These are phyloP conservation scores for Eremophila alpestris DNA, from an alignment of 2,797 vertebrate species.

Conservation along the genomic window DNA sequence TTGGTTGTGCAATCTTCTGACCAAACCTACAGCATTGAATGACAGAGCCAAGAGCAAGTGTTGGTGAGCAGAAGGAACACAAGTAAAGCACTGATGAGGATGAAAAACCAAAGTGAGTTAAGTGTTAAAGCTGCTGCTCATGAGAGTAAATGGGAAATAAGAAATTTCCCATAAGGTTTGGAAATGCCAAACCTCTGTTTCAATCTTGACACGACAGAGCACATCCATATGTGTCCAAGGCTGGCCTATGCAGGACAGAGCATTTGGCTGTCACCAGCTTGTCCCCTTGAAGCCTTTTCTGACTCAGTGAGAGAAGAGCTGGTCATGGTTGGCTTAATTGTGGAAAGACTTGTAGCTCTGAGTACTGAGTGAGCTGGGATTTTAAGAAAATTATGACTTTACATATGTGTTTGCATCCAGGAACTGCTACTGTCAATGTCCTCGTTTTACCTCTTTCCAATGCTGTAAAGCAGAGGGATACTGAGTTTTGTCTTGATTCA, in stretches of 20 bases:
- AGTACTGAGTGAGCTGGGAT: neutral
- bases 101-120: neutral
- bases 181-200: neutral
- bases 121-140: neutral
- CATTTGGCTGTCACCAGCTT: neutral
- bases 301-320: neutral
- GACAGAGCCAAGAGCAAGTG: neutral
- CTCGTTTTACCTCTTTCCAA: neutral
- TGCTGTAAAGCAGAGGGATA: neutral
- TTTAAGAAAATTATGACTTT: neutral
- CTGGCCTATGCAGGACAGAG: neutral
- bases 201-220: neutral
- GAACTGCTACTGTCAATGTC: neutral
- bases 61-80: neutral
- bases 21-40: neutral
- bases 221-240: fast-evolving
- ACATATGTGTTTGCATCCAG: neutral
- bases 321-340: neutral
- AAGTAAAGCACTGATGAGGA: neutral
- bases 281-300: neutral
- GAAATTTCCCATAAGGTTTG: too few relatives aligned
- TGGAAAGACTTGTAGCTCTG: fast-evolving
- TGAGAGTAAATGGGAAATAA: neutral
- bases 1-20: neutral
- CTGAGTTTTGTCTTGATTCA: neutral